Conservation (phyloP, 1,140 invertebrate genomes). For the Lethocerus indicus region DNA sequence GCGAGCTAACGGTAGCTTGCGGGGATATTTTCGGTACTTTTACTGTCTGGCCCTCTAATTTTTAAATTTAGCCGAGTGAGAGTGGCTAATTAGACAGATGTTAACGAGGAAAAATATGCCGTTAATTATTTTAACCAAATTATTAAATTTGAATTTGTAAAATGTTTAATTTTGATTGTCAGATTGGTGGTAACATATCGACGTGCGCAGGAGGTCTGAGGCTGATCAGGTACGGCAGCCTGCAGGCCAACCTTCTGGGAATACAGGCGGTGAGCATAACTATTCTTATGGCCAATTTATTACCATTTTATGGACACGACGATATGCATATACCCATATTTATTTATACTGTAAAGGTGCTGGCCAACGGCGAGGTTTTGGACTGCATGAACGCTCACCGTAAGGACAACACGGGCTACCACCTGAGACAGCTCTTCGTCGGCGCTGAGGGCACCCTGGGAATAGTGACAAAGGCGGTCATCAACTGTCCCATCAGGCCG, state of each 20-base stretch:
- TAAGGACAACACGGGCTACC: slow-evolving; percentile 96
- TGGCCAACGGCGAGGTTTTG: slow-evolving; percentile 74
- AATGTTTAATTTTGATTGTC: too few species aligned
- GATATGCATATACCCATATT: not conserved
- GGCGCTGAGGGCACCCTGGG: slow-evolving; percentile 95
- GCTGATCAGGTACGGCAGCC: slow-evolving; percentile 82
- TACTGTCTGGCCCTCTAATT: too few species aligned
- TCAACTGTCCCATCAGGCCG: slow-evolving; percentile 73
- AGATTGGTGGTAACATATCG: slow-evolving; percentile 92
- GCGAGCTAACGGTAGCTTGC: too few species aligned
- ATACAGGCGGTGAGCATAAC: slow-evolving; percentile 64
- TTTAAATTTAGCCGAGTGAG: too few species aligned
- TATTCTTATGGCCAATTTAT: not conserved
- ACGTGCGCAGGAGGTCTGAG: slow-evolving; percentile 95
- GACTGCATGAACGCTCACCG: slow-evolving; percentile 71
- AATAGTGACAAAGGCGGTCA: slow-evolving; percentile 79
- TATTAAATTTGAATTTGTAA: too few species aligned
- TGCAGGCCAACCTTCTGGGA: slow-evolving; percentile 85
- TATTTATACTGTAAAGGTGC: slow-evolving; percentile 38
- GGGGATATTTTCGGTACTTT: too few species aligned
- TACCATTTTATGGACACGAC: not conserved
- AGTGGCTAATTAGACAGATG: too few species aligned
- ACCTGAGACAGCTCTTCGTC: slow-evolving; percentile 92
- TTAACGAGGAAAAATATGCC: too few species aligned
- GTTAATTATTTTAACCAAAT: too few species aligned